A percentile compares a stretch with the other conserved stretches of the same genome.
These are phyloP conservation scores for Gasterosteus nipponicus DNA, from an alignment of 2,113 vertebrate genomes.

Conservation along the genomic window DNA sequence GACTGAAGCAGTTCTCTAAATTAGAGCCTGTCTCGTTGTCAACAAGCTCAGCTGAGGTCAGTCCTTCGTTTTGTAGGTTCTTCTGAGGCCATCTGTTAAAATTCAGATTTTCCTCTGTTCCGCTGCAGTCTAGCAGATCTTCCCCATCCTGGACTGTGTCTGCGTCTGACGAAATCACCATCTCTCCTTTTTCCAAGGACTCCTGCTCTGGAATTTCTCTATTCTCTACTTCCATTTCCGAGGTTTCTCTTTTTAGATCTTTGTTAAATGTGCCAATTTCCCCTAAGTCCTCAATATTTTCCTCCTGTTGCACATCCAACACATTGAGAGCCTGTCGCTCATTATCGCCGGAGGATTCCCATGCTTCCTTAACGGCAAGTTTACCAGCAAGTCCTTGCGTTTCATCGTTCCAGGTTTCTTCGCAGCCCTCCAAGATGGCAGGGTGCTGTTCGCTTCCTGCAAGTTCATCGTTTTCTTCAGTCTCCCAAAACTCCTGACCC, in stretches of 20 bases:
- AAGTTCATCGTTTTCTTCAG: conserved; percentile 81
- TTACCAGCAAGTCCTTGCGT: conserved; percentile 45
- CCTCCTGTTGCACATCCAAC: conserved; percentile 73
- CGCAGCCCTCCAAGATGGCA: conserved; percentile 49
- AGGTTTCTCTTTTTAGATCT: background rate
- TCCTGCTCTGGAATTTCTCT: conserved; percentile 77
- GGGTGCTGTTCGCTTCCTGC: conserved; percentile 81
- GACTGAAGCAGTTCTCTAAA: conserved; percentile 39
- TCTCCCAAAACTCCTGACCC: conserved; percentile 78
- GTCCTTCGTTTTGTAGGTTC: conserved; percentile 46
- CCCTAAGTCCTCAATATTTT: conserved; percentile 75
- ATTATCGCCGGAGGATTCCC: conserved; percentile 23
- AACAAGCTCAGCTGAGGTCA: conserved; percentile 14
- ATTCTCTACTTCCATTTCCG: conserved; percentile 74
- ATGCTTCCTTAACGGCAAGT: conserved; percentile 12
- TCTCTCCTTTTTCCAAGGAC: conserved; percentile 19
- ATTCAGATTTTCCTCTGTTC: conserved; percentile 74
- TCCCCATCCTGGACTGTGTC: conserved; percentile 23
- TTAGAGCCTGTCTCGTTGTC: conserved; percentile 28
- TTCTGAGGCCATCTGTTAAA: conserved; percentile 74
- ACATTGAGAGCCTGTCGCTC: conserved; percentile 21
- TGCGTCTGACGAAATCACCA: conserved; percentile 16
- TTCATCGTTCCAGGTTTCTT: conserved; percentile 72
- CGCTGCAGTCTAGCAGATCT: conserved; percentile 34
- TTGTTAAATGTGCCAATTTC: conserved; percentile 31